Base-by-base conservation (phyloP, 1,140 invertebrate species). In the Cecropterus lyciades region DNA sequence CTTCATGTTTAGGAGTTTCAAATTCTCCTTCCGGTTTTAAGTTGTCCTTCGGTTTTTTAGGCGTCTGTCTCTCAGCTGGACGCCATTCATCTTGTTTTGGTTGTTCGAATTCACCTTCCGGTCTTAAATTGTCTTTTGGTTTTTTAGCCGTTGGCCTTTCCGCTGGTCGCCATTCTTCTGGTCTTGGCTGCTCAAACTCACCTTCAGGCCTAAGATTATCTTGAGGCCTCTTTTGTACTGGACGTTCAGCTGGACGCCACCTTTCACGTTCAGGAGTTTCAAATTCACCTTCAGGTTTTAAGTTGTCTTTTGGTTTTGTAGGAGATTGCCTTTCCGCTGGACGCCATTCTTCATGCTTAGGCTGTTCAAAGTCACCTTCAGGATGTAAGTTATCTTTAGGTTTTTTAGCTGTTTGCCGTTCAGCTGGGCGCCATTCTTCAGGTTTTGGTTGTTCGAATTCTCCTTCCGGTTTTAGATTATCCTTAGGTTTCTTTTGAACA, bases 251-350 rank as follows among this genome's bases (percentile, higher is more conserved):
- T 1, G 92, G 93, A 10, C 73, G 75, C 71, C 90, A 93, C 68
- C 91, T 77, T 33, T 93, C 84, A 8, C 87, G 82, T 60, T 85
- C 76, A 1, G 91, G 86, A 49, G 78, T 81, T 37, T 93, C 87
- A 72, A 95, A 95, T 66, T 95, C 93, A 16, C 94, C 94, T 80
- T 95, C 94, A 0, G 91, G 91, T 70, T 70, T 82, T 5, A 95
- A 80, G 76, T 95, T 95, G 73, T 95, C 94, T 64, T 95, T 93
- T 24, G 75, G 75, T 79, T 89, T 93, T 11, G 89, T 92, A 7
- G 83, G 73, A 13, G 84, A 75, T 0, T 91, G 89, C 69, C 94
- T 83, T 70, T 95, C 95, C n/a, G 91, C 94, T 0, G 92, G 93
- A 13, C 72, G 74, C 72, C 90, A 93, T 67, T 89, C 73, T 43